These are phyloP conservation scores for Vanacampus margaritifer DNA, from an alignment of 2,113 vertebrate genomes.

Conservation along the genomic window DNA sequence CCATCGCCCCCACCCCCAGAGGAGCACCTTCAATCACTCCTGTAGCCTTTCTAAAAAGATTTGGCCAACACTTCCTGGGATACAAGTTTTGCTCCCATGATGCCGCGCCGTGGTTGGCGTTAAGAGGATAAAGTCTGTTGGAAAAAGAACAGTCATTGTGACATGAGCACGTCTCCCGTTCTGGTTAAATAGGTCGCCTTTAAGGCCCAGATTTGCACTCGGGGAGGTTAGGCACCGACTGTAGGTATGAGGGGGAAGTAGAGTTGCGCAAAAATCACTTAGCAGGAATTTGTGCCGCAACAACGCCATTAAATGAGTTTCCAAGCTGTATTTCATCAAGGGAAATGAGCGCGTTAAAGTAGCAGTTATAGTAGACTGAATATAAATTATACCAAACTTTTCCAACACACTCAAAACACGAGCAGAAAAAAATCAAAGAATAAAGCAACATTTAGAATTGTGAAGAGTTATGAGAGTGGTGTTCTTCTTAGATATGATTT, in stretches of 20 bases:
- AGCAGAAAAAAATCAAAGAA: too few relatives aligned
- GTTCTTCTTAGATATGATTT: too few relatives aligned
- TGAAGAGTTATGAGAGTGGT: too few relatives aligned
- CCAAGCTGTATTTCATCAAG: too few relatives aligned
- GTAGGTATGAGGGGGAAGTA: too few relatives aligned
- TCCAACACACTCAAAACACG: too few relatives aligned
- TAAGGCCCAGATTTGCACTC: not conserved
- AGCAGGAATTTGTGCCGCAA: too few relatives aligned
- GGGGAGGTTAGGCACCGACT: not conserved
- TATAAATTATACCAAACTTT: too few relatives aligned
- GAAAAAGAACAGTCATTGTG: not conserved
- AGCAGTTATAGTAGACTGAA: too few relatives aligned
- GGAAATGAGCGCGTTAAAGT: too few relatives aligned
- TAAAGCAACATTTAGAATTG: too few relatives aligned
- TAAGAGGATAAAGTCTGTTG: not conserved
- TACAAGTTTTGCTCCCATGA: not conserved
- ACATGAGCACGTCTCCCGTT: not conserved
- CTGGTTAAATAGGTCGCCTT: constrained; percentile 2
- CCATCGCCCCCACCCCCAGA: not conserved
- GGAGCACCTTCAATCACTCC: not conserved
- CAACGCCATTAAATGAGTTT: too few relatives aligned
- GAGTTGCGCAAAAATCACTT: not conserved
- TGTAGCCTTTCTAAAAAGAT: not conserved
- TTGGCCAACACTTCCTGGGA: not conserved
- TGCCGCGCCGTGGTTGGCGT: not conserved